Evolutionary conservation across 2,113 vertebrate genomes (phyloP).

Genomic region (Myiozetetes cayanensis): DNA sequence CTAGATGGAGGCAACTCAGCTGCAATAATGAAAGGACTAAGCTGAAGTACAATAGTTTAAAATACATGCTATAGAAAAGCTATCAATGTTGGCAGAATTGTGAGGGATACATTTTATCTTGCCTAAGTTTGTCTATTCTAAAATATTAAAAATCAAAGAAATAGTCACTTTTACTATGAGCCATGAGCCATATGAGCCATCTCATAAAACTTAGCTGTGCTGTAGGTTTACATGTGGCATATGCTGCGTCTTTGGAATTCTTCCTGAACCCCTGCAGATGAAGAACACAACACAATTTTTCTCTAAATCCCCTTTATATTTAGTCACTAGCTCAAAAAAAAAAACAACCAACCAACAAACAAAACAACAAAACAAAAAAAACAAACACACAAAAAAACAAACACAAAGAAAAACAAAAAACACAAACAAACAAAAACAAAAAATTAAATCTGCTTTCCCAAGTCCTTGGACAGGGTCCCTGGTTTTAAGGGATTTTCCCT

Average conservation of each 20-base stretch:
- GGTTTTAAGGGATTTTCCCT: background rate
- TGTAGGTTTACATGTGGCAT: rapidly evolving
- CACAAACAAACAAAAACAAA: too few species aligned
- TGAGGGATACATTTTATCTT: background rate
- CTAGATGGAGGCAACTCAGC: background rate
- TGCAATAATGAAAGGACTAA: background rate
- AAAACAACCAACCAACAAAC: too few species aligned
- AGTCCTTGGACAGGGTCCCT: rapidly evolving
- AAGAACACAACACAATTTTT: background rate
- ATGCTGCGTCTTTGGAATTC: background rate
- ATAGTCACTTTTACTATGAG: background rate
- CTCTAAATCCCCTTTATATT: background rate
- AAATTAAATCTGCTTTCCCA: background rate
- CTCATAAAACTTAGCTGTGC: background rate
- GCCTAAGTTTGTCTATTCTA: background rate
- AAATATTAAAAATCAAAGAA: background rate
- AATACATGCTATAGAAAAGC: background rate
- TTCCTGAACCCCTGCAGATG: background rate
- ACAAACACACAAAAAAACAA: too few species aligned
- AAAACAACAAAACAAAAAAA: too few species aligned
- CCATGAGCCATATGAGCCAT: background rate
- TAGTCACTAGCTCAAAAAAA: background rate
- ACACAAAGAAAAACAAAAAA: too few species aligned
- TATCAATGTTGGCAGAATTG: background rate
- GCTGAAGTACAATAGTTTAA: background rate